These are phyloP conservation scores for Eubucco bourcierii DNA, from an alignment of 2,113 vertebrate species.

Conservation along the genomic window DNA sequence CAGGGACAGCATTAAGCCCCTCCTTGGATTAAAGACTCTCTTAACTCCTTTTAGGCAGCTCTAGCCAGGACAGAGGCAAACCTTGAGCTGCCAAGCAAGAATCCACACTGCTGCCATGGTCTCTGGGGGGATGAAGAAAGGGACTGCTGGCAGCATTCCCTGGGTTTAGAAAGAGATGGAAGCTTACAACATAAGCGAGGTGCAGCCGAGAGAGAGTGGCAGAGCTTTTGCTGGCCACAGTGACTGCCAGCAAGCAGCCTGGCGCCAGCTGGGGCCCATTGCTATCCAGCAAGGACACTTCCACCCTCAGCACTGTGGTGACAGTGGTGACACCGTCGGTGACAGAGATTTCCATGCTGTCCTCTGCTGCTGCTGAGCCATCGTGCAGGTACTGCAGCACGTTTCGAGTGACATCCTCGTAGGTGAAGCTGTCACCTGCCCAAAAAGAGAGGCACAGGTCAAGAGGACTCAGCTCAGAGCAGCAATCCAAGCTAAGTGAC, in stretches of 20 bases:
- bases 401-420: constrained; percentile 84
- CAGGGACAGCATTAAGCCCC: not conserved
- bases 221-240: constrained; percentile 84
- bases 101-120: not conserved
- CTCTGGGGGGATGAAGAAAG: not conserved
- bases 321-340: constrained; percentile 84
- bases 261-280: constrained; percentile 77
- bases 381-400: constrained; percentile 85
- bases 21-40: not conserved
- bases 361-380: constrained; percentile 79
- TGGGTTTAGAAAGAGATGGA: not conserved
- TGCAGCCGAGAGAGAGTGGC: constrained; percentile 81
- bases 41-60: constrained; percentile 26
- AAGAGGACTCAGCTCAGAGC: not conserved
- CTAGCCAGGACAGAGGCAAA: not conserved
- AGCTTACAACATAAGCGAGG: constrained; percentile 86
- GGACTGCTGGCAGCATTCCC: not conserved
- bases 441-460: not conserved
- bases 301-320: constrained; percentile 79
- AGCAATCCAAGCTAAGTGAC: not conserved
- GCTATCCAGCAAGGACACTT: constrained; percentile 72
- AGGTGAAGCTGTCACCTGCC: constrained; percentile 89
- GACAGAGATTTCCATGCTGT: constrained; percentile 88
- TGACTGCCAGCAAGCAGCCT: constrained; percentile 76
- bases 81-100: not conserved